Percentiles rank a stretch among this genome's conserved stretches.
Evolutionary conservation across 1,140 invertebrate species (phyloP).

Genomic region (Hetaerina americana): DNA sequence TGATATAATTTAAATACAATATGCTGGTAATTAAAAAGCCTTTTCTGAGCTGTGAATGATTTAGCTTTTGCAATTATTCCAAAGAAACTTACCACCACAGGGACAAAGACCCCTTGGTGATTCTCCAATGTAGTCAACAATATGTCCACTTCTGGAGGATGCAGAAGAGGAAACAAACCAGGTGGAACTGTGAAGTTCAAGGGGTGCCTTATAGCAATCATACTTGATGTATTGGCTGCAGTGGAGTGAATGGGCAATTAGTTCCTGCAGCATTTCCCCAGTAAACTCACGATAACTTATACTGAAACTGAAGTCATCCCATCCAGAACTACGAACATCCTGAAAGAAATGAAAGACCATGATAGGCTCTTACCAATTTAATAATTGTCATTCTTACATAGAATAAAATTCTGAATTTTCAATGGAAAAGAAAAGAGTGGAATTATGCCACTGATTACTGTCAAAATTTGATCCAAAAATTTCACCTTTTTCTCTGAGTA

Average conservation of each 20-base stretch:
- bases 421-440: no score
- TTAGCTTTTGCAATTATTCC: no score
- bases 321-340: conserved; percentile 60
- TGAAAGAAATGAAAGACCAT: conserved; percentile 16
- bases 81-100: conserved; percentile 43
- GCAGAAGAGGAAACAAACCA: conserved; percentile 59
- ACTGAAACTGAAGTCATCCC: conserved; percentile 65
- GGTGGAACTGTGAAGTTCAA: conserved; percentile 75
- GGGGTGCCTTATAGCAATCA: conserved; percentile 75
- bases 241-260: conserved; percentile 76
- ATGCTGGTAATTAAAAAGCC: no score
- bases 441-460: no score
- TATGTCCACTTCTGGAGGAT: conserved; percentile 58
- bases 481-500: neutral
- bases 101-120: conserved; percentile 52
- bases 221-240: conserved; percentile 86
- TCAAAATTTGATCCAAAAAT: neutral
- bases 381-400: no score
- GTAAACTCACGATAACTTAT: conserved; percentile 81
- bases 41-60: no score
- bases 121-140: conserved; percentile 71
- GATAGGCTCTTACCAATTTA: neutral
- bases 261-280: conserved; percentile 74
- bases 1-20: no score
- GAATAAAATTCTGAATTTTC: no score